Evolutionary conservation across 2,113 vertebrate species (phyloP).

Genomic region (Brachyistius frenatus): DNA sequence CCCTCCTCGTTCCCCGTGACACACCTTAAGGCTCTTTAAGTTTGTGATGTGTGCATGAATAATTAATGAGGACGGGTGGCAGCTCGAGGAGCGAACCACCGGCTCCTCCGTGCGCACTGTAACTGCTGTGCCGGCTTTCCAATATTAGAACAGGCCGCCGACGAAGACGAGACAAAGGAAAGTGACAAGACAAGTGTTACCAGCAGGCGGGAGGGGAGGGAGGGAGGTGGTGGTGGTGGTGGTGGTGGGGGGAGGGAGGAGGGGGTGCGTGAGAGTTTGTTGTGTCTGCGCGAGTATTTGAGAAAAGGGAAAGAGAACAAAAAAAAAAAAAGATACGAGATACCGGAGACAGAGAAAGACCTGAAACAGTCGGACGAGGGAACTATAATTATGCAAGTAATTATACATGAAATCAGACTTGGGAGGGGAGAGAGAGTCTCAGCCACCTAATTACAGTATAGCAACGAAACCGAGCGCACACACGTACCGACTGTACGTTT

Average conservation of each 20-base stretch:
- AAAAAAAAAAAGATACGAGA: conserved; percentile 34
- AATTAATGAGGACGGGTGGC: conserved; percentile 58
- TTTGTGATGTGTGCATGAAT: conserved; percentile 69
- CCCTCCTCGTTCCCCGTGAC: conserved; percentile 71
- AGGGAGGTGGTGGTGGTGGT: conserved; percentile 3
- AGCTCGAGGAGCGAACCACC: conserved; percentile 49
- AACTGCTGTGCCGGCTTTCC: conserved; percentile 58
- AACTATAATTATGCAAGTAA: conserved; percentile 84
- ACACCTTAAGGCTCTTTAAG: conserved; percentile 71
- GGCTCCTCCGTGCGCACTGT: conserved; percentile 43
- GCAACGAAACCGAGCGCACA: conserved; percentile 64
- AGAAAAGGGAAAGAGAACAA: conserved; percentile 12
- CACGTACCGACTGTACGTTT: conserved; percentile 13
- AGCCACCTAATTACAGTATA: conserved; percentile 81
- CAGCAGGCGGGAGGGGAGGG: conserved; percentile 38
- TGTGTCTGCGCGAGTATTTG: conserved; percentile 10
- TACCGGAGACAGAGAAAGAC: conserved; percentile 66
- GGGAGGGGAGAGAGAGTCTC: conserved; percentile 67
- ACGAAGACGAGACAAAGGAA: conserved; percentile 58
- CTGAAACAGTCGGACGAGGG: conserved; percentile 77
- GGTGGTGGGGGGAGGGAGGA: neutral
- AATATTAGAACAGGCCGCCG: conserved; percentile 66
- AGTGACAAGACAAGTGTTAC: conserved; percentile 54
- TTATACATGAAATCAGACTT: conserved; percentile 83
- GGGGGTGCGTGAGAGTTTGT: neutral